Percentiles rank a stretch among this genome's conserved stretches.
Evolutionary conservation across 1,140 invertebrate species (phyloP).

Genomic region (Atta texana): DNA sequence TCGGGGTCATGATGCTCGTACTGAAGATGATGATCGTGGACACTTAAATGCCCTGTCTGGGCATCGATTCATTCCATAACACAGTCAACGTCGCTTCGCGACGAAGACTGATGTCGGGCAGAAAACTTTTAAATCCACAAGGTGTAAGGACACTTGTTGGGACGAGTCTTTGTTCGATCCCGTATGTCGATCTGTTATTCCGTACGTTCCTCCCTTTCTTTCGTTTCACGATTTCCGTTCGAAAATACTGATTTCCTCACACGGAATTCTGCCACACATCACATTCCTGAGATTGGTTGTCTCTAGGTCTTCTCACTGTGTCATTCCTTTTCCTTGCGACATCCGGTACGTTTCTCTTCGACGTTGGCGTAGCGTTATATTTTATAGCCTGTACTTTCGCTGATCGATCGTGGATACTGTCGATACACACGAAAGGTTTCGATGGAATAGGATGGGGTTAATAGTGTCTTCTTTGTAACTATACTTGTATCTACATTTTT

Average conservation of each 20-base stretch:
- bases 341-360: constrained; percentile 51
- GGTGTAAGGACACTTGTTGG: constrained; percentile 68
- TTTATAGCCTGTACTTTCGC: constrained; percentile 63
- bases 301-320: neutral
- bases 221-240: neutral
- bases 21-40: constrained; percentile 46
- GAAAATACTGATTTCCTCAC: constrained; percentile 7
- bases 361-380: constrained; percentile 7
- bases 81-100: constrained; percentile 16
- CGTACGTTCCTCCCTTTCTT: constrained; percentile 19
- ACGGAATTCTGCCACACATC: constrained; percentile 18
- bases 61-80: constrained; percentile 76
- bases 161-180: constrained; percentile 22
- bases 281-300: constrained; percentile 63
- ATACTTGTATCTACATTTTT: constrained; percentile 53
- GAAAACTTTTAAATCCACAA: neutral
- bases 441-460: neutral
- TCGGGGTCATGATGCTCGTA: constrained; percentile 67
- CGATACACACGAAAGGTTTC: neutral
- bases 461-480: constrained; percentile 11
- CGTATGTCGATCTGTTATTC: constrained; percentile 2
- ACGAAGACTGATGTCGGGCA: neutral
- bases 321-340: constrained; percentile 31
- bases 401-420: neutral
- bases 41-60: constrained; percentile 36